phyloP scores from a whole-genome alignment of 2,797 vertebrate species.

The Fistularia tabacaria region DNA sequence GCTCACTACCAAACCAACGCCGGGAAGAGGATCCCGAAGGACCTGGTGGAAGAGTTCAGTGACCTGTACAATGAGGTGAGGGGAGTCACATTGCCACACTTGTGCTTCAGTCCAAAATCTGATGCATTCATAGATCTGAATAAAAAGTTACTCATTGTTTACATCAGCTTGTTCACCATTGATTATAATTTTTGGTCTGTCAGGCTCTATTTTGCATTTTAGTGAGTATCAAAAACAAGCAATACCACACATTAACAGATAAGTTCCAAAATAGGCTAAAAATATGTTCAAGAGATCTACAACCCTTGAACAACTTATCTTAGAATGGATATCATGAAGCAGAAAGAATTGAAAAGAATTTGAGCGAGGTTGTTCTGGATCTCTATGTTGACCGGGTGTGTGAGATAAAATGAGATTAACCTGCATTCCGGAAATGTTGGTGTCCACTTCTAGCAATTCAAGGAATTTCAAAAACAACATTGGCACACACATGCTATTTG shows the following conservation, averaged over 20 bases:
- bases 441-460: neutral
- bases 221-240: no score
- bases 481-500: neutral
- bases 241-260: no score
- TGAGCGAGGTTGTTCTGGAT: no score
- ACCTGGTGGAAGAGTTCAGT: constrained; percentile 99
- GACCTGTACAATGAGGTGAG: constrained; percentile 98
- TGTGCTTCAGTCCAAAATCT: no score
- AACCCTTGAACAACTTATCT: no score
- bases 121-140: neutral
- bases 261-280: no score
- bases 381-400: no score
- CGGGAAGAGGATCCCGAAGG: constrained; percentile 93
- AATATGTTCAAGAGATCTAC: no score
- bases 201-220: no score
- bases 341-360: no score
- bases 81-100: constrained; percentile 10
- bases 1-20: constrained; percentile 94
- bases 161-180: neutral
- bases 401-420: neutral
- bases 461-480: neutral
- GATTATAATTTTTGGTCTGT: no score
- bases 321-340: no score
- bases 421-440: neutral
- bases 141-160: constrained; percentile 3